Base-by-base conservation (phyloP, 2,797 vertebrate species). In the Malurus leucopterus region DNA sequence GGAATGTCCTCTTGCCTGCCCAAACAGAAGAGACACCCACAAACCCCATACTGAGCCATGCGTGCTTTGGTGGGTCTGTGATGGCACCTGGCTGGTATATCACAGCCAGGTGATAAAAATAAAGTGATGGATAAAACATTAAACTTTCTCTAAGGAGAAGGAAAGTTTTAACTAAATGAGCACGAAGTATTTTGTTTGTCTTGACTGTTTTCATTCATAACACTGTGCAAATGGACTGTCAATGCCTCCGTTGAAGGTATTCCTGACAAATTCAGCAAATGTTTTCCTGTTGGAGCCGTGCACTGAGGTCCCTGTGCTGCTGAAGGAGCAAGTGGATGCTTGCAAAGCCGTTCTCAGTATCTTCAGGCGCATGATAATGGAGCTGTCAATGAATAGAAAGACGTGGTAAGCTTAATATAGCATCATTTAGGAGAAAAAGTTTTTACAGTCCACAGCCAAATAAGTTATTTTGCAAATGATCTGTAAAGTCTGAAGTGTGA, bases 321-420 rank as follows among this genome's bases (percentile, higher is more conserved):
- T 99, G 84, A 99, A 99, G 79, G 99, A 99, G 92, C 99, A 99
- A 94, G 97, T 99, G 38, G 99, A 99, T 89, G 98, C 99, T 78
- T 99, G 99, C 96, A 98, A 98, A 95, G 98, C 98, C 16, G 98
- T 99, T 93, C 97, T 99, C 89, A 98, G 98, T 95, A 98, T 99
- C 96, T 99, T 99, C 94, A 97, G 99, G 40, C 99, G 97, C 91
- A 99, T 99, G 98, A 99, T 99, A 95, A 99, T 99, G 99, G 99
- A 99, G 81, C 98, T 99, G 84, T 96, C 97, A 24, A 99, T 99
- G 99, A 98, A 98, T 88, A 98, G 98, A 88, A 98, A 97, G 96
- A 99, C 99, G 1, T 99, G 99, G 99, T 99, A 92, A 97, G 98
- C 83, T 78, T 61, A 7, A 34, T 13, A 2, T 14, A 2, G 65